Conservation (phyloP, 2,113 vertebrate species). For the Butorides virescens region DNA sequence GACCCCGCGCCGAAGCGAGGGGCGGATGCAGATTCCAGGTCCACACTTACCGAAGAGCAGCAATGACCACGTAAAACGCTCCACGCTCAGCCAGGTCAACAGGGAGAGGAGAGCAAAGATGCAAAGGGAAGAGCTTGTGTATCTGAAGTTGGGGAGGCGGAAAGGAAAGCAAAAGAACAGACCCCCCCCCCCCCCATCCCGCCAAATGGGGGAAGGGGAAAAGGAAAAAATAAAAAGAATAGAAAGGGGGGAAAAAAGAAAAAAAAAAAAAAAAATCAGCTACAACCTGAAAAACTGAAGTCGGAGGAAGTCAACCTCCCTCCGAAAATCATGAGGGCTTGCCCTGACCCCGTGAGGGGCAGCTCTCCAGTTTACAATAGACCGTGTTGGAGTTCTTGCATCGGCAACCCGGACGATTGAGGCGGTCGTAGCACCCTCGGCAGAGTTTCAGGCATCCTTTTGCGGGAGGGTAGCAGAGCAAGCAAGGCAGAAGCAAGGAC, state of each 20-base stretch:
- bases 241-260: not conserved
- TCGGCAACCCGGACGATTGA: conserved; percentile 90
- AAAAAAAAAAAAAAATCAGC: conserved; percentile 10
- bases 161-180: not conserved
- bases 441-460: conserved; percentile 91
- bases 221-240: not conserved
- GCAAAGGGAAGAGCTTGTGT: conserved; percentile 68
- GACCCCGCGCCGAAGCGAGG: conserved; percentile 74
- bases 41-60: conserved; percentile 64
- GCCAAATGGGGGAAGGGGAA: not conserved
- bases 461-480: conserved; percentile 95
- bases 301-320: conserved; percentile 50
- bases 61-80: not conserved
- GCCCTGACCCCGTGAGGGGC: conserved; percentile 81
- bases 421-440: conserved; percentile 88
- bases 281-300: conserved; percentile 69
- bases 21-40: conserved; percentile 63
- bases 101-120: conserved; percentile 1
- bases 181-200: not conserved
- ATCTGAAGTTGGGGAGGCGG: conserved; percentile 27
- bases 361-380: conserved; percentile 96
- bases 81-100: conserved; percentile 6
- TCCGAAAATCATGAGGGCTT: conserved; percentile 89
- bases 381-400: conserved; percentile 99
- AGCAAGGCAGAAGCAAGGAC: conserved; percentile 90